Evolutionary conservation across 2,888 invertebrate genomes (phyloP).

Genomic region (Drosophila meridiana): DNA sequence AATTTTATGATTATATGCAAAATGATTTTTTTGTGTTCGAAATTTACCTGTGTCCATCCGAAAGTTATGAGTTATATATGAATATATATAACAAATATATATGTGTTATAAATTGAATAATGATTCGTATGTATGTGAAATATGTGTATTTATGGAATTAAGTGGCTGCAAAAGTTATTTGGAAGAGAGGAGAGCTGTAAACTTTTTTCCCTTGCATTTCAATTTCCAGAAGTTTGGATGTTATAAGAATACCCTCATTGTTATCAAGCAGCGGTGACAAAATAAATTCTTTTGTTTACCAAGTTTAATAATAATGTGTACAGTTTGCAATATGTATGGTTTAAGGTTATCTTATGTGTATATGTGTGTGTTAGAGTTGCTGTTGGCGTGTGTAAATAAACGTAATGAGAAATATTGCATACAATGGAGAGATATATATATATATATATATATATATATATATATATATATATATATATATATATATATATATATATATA

Average conservation of each 20-base stretch:
- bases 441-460: neutral
- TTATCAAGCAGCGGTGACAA: constrained; percentile 18
- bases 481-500: neutral
- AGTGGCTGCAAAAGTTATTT: constrained; percentile 5
- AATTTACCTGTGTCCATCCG: constrained; percentile 67
- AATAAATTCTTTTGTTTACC: constrained; percentile 11
- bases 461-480: constrained; percentile 7
- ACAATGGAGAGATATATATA: constrained; percentile 27
- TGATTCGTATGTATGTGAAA: constrained; percentile 22
- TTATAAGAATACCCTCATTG: constrained; percentile 4
- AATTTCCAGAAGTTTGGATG: neutral
- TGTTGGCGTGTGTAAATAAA: constrained; percentile 47
- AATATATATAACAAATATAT: neutral
- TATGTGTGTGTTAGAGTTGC: constrained; percentile 33
- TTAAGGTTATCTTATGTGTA: constrained; percentile 42
- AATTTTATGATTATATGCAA: constrained; percentile 57
- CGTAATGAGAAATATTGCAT: constrained; percentile 70
- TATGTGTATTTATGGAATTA: constrained; percentile 13
- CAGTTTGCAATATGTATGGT: constrained; percentile 48
- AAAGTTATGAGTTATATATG: constrained; percentile 39
- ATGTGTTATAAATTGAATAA: constrained; percentile 32
- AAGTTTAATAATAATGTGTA: constrained; percentile 63
- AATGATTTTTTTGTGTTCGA: constrained; percentile 33
- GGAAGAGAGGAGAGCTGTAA: constrained; percentile 3
- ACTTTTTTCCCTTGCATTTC: neutral